These are phyloP conservation scores for Dipodomys stephensi DNA, from an alignment of 2,113 vertebrate genomes.

Conservation along the genomic window DNA sequence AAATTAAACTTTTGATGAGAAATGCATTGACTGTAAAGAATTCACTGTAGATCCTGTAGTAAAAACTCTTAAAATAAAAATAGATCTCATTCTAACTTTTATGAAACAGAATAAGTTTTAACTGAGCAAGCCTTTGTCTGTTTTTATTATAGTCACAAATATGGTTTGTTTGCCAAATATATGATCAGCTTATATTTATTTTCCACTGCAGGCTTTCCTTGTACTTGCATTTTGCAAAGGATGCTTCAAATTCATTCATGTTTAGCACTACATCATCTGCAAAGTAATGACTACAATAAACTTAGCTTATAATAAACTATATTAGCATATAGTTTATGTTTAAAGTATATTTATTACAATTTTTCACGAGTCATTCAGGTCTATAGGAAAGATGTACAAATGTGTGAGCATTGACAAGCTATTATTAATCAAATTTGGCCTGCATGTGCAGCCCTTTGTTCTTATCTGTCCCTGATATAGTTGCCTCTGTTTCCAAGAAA, in stretches of 20 bases:
- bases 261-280: not conserved
- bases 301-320: not conserved
- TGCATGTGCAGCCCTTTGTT: accelerated
- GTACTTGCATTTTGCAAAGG: not conserved
- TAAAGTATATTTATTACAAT: not conserved
- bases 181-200: conserved; percentile 32
- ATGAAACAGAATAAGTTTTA: conserved; percentile 21
- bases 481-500: not conserved
- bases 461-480: not conserved
- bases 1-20: not conserved
- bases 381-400: not conserved
- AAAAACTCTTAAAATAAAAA: conserved; percentile 13
- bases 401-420: not conserved
- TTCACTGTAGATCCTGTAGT: not conserved
- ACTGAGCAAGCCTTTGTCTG: not conserved
- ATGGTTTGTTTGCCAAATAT: conserved; percentile 30
- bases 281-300: not conserved
- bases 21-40: not conserved
- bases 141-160: conserved; percentile 54
- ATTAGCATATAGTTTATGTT: not conserved
- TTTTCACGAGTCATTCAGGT: not conserved
- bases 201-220: not conserved
- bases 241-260: not conserved
- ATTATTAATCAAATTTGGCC: not conserved
- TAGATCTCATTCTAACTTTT: not conserved